Base-by-base conservation (phyloP, 2,797 vertebrate species). In the Carcharodon carcharias region DNA sequence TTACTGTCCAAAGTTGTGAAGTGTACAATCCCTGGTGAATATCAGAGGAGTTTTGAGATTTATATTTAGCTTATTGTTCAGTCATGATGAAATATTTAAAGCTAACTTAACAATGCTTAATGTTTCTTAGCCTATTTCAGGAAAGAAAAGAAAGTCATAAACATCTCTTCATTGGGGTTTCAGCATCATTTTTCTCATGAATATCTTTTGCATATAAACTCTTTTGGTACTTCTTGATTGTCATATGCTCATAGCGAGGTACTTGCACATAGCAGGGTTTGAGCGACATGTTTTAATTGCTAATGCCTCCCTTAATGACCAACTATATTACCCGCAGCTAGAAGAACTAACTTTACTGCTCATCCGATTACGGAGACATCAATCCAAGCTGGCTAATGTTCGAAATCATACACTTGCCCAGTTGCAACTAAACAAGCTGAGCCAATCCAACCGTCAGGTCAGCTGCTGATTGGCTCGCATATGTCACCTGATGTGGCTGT, bases 331-430 rank as follows among this genome's bases (percentile, higher is more conserved):
- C 97, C 98, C 98, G 97, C 99, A 99, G 99, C 99, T 98, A 96
- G 99, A 99, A 98, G 99, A 99, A 98, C 98, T 99, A 98, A 99
- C 99, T 96, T 98, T 99, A 98, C 99, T 99, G 98, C 99, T 99
- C 98, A 98, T 99, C 98, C 98, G 98, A 98, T 98, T 99, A 97
- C 98, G 99, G 98, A 98, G 98, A 98, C 99, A 99, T 98, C 99
- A 99, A 98, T 99, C 99, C 98, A 98, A 99, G 98, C 98, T 99
- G 98, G 98, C 98, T 97, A 98, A 98, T 97, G 98, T 98, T 97
- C 98, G 98, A 98, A 98, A 98, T 97, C 98, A 99, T 97, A 98
- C 98, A 92, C 98, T 99, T 97, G 97, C 98, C 98, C 99, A 99
- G 97, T 98, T 99, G 98, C 98, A 98, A 97, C 99, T 98, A 98